Evolutionary conservation across 2,113 vertebrate species (phyloP), one percentile per base, ranked within the genome.

Genomic region (Chrysochloris asiatica): DNA sequence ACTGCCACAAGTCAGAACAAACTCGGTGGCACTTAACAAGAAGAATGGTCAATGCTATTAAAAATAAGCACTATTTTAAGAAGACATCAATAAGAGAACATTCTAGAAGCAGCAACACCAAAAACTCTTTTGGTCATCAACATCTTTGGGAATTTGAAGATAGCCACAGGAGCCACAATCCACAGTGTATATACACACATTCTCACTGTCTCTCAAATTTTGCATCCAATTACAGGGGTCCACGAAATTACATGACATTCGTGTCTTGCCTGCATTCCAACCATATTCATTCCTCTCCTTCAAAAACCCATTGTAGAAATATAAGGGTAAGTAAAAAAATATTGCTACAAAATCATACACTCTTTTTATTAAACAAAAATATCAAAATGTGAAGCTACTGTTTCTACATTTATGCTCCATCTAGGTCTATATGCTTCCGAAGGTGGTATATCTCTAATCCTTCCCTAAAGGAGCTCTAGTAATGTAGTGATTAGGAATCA

Each of bases 11-110:
- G n/a, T n/a, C n/a, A n/a, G n/a, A n/a, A n/a, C n/a, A n/a, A n/a
- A n/a, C n/a, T n/a, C n/a, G n/a, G n/a, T n/a, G n/a, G n/a, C n/a
- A n/a, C n/a, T n/a, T n/a, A n/a, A n/a, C n/a, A n/a, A n/a, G n/a
- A n/a, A n/a, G n/a, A n/a, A n/a, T n/a, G n/a, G n/a, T n/a, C 36
- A 86, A 59, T 72, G 26, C 41, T 72, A 83, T 22, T 94, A 73
- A 78, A 86, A 86, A n/a, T 45, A 38, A 28, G 52, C 6, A 50
- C 77, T 67, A 79, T 59, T 87, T 92, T 83, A 83, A 69, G 76
- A 88, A 93, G 86, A 89, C n/a, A 19, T 0, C n/a, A 84, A 8
- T 30, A 56, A 48, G 21, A 88, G 38, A 82, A 95, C 71, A 84
- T 19, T 47, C 65, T 88, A 90, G 86, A 83, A 81, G 38, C 84